Evolutionary conservation across 92 coral and sea anemone genomes (phyloP), one percentile per base, ranked within the genome.

Genomic region (Siderastrea siderea): DNA sequence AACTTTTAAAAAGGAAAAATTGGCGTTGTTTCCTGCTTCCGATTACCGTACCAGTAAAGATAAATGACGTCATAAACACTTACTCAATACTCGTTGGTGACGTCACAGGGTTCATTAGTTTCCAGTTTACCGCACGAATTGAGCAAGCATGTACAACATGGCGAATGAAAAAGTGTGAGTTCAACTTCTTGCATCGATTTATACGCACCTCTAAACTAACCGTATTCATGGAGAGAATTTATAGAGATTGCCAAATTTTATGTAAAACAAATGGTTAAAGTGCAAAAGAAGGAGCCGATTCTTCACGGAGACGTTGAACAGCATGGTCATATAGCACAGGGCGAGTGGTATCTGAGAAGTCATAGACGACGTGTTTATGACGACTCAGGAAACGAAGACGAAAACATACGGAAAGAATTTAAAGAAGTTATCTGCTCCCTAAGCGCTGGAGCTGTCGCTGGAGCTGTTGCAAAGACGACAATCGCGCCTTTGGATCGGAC

Each of bases 401-500:
- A 87, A 52, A 93, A 73, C 75, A 86, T 84, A 76, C 80, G 92
- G 43, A 86, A 89, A 57, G 93, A 93, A 69, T 77, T 89, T n/a
- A 90, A 92, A 90, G 98, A 95, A 83, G 90, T 97, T 6, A 88
- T 97, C 85, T 92, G 96, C 59, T 94, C 99, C 59, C 92, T 97
- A 89, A 80, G 95, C 55, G 95, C 99, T 14, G 99, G 99, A 47
- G 99, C 99, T 26, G 84, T 95, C 69, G 99, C 99, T 75, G 99
- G 99, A 83, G 99, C 99, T 43, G 94, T 97, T 59, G 99, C 99
- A 45, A 97, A 97, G 82, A 95, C 99, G 15, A 90, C 99, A 45
- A 97, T 97, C 64, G 99, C 99, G 61, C 99, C 99, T 7, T 71
- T 97, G 78, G 99, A 97, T 85, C 92, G 99, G 73, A 97, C 99